phyloP scores from a whole-genome alignment of 35 echinoderm and acorn worm genomes.

The Apostichopus japonicus region DNA sequence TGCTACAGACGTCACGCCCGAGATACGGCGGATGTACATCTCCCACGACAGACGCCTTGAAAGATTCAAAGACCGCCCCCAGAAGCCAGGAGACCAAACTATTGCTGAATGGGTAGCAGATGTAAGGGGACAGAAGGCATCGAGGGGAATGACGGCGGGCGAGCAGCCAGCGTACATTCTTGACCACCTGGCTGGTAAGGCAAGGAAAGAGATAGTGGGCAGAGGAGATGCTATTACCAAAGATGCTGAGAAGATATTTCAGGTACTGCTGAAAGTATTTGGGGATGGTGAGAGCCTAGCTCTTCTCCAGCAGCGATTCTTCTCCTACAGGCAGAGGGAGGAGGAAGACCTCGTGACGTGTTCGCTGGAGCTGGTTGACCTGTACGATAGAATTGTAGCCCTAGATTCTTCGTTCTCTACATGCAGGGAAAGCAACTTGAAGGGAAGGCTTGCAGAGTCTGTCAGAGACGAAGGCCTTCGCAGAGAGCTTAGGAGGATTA shows the following conservation, averaged over 20 bases:
- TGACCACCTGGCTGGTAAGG: constrained; percentile 63
- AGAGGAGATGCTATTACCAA: constrained; percentile 2
- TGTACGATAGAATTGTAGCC: constrained; percentile 53
- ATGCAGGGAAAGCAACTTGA: constrained; percentile 18
- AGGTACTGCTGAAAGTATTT: no score
- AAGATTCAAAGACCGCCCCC: no score
- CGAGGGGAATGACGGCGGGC: background rate
- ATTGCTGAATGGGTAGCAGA: constrained; percentile 70
- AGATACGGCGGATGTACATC: no score
- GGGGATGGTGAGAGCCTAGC: no score
- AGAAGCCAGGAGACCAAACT: no score
- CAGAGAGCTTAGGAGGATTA: constrained; percentile 54
- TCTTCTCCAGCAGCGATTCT: constrained; percentile 65
- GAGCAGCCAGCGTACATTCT: constrained; percentile 48
- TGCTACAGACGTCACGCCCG: no score
- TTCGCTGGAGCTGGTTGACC: constrained; percentile 48
- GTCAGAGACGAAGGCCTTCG: constrained; percentile 30
- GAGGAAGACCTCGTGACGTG: constrained; percentile 39
- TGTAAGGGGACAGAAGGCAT: constrained; percentile 46
- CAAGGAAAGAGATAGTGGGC: constrained; percentile 55
- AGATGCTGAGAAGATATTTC: no score
- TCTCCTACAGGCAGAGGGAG: constrained; percentile 41
- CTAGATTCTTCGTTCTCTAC: constrained; percentile 49
- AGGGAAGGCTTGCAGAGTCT: constrained; percentile 51
- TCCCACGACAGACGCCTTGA: no score